Conservation (phyloP, 2,797 vertebrate species). For the Sebastes iracundus region DNA sequence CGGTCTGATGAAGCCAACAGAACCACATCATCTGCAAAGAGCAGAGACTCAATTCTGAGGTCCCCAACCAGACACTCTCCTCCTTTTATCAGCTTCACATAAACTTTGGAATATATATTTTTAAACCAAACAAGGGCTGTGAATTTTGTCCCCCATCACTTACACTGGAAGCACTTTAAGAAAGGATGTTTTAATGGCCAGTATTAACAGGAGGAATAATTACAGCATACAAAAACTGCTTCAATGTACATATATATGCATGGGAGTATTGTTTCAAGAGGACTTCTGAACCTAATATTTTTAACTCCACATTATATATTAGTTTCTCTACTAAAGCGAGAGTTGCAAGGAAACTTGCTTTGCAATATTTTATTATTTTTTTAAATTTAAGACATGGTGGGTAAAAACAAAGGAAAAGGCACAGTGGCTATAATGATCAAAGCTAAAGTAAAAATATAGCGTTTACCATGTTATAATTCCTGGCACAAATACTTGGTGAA, state of each 20-base stretch:
- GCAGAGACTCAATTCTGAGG: too few species aligned
- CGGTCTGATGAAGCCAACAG: too few species aligned
- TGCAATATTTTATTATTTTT: background rate
- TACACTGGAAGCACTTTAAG: background rate
- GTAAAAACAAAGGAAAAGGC: background rate
- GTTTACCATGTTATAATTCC: background rate
- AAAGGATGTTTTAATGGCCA: background rate
- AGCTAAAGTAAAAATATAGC: background rate
- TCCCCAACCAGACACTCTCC: too few species aligned
- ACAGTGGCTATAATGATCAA: background rate
- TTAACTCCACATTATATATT: background rate
- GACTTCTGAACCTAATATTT: background rate
- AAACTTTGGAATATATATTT: background rate
- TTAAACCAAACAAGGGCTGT: background rate
- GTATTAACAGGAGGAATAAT: background rate
- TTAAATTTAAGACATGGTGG: background rate
- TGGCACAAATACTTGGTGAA: background rate
- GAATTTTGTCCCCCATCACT: background rate
- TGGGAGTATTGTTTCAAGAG: background rate
- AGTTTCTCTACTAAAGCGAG: background rate
- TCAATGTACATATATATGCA: too few species aligned
- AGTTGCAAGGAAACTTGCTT: conserved; percentile 5
- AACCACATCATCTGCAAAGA: too few species aligned
- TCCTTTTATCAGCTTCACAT: background rate
- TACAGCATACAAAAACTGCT: background rate